Conservation (phyloP, 2,113 vertebrate genomes). For the Vidua chalybeata region DNA sequence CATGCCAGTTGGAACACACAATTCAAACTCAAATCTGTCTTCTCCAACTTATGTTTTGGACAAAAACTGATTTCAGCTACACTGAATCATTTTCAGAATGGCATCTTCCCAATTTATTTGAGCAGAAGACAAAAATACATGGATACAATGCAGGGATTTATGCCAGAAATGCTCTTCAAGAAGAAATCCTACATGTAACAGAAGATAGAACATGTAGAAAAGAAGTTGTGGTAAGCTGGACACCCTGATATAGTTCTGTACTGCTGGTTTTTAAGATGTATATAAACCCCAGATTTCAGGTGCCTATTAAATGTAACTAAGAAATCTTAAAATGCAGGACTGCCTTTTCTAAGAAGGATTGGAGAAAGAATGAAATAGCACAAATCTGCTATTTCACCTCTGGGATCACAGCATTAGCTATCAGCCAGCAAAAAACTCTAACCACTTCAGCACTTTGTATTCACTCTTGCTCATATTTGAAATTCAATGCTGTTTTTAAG, state of each 20-base stretch:
- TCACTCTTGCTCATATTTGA: neutral
- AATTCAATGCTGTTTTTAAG: neutral
- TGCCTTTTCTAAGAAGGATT: neutral
- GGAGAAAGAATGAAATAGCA: neutral
- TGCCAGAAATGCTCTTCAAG: neutral
- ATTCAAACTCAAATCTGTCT: neutral
- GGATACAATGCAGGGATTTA: neutral
- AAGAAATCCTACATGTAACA: neutral
- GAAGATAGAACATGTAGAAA: neutral
- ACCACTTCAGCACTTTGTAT: neutral
- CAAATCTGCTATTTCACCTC: neutral
- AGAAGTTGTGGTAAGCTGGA: neutral
- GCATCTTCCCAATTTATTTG: neutral
- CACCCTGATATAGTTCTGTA: neutral
- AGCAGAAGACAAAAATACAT: neutral
- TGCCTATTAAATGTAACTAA: neutral
- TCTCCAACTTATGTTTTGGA: neutral
- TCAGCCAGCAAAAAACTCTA: neutral
- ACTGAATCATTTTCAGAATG: neutral
- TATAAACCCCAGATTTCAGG: neutral
- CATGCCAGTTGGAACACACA: neutral
- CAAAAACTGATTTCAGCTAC: neutral
- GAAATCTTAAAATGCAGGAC: neutral
- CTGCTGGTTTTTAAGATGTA: neutral
- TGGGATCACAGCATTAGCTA: neutral